These are phyloP conservation scores for Lasioglossum albipes DNA, from an alignment of 1,140 invertebrate species.

Conservation along the genomic window DNA sequence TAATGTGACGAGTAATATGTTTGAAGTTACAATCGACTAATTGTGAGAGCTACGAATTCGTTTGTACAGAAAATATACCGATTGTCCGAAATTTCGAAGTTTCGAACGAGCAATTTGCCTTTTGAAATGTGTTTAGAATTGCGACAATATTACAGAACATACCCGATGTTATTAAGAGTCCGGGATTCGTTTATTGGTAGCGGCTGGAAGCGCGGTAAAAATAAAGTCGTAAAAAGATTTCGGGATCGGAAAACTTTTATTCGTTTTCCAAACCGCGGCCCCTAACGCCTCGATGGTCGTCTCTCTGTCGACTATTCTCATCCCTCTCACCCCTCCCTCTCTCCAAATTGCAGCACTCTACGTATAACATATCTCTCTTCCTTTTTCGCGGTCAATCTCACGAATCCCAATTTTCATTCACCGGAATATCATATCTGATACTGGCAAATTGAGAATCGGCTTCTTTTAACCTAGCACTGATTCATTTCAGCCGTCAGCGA, in stretches of 20 bases:
- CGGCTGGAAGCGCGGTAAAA: conserved; percentile 48
- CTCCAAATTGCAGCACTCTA: not conserved
- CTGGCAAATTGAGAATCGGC: conserved; percentile 52
- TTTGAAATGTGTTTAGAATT: conserved; percentile 25
- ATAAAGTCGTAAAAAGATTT: conserved; percentile 68
- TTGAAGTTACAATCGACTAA: too few species aligned
- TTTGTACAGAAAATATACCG: too few species aligned
- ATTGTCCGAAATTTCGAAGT: not conserved
- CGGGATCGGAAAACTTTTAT: conserved; percentile 73
- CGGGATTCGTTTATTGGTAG: conserved; percentile 64
- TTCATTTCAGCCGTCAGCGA: too few species aligned
- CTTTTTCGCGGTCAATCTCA: conserved; percentile 23
- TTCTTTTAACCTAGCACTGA: conserved; percentile 20
- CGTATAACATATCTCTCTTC: not conserved
- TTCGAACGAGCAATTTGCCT: not conserved
- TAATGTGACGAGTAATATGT: too few species aligned
- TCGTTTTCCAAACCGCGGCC: conserved; percentile 58
- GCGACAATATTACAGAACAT: conserved; percentile 57
- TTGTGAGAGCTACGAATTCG: too few species aligned
- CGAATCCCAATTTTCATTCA: conserved; percentile 48
- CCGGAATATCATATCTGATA: conserved; percentile 50
- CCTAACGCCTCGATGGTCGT: not conserved
- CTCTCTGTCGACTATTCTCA: not conserved
- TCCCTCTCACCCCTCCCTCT: not conserved
- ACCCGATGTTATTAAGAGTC: conserved; percentile 65